Evolutionary conservation across 2,888 invertebrate genomes (phyloP), one percentile per base, ranked within the genome.

Genomic region (Pheosia tremula): DNA sequence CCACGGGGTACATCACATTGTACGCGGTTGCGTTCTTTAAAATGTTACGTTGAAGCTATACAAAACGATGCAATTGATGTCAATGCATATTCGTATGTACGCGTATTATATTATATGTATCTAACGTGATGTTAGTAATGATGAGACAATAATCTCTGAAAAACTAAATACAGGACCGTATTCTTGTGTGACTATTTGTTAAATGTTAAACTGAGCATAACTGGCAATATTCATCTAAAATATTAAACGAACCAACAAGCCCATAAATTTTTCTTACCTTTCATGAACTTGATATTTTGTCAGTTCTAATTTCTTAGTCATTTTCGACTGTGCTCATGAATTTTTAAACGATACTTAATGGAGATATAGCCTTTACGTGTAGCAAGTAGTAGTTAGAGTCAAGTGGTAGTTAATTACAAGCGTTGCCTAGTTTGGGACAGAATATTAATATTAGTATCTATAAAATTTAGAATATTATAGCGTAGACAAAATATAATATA

Each of bases 191-290:
- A 1, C 50, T 7, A 24, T 24, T 50, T 50, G 24, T 24, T 50
- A 9, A 24, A 50, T 50, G 8, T 7, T 50, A 50, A 50, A n/a
- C 47, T n/a, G 3, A 50, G 49, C n/a, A 13, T 5, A 49, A 7
- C 11, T 5, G 5, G 24, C 0, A 50, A 50, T 72, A 59, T 71
- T 57, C 67, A 75, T 62, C 58, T 59, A 55, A 61, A 56, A 65
- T 66, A 68, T 66, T 71, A 65, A 60, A 59, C 39, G 41, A 57
- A 50, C 9, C 3, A 50, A 24, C 50, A 24, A 24, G 50, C 11
- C 5, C 47, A 11, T 5, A 50, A 50, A 24, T 24, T 50, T 10
- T 13, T 24, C 7, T 8, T 10, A 4, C n/a, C n/a, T 47, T 11
- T n/a, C 8, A n/a, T 47, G n/a, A 47, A 47, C 47, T 47, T 47